Base-by-base conservation (phyloP, 1,140 invertebrate species). In the Drosophila funebris region DNA sequence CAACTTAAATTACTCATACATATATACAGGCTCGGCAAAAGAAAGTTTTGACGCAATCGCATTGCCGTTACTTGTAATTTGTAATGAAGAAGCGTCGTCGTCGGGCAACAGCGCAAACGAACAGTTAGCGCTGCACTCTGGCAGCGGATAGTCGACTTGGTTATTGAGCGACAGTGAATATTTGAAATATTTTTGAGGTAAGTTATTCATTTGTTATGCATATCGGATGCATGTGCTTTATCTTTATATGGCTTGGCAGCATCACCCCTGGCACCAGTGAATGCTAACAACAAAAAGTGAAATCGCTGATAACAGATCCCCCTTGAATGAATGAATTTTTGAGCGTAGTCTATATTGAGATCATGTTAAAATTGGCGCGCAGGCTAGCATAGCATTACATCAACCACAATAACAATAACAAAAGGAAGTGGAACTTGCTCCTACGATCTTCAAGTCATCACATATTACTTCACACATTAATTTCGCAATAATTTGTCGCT, bases 1-100 rank as follows among this genome's bases (percentile, higher is more conserved):
- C 27, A 54, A 16, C 37, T 63, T 33, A 61, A 58, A 52, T 72
- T 81, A 66, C 54, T 53, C 43, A 57, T 54, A 63, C 57, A 63
- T 11, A 36, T 14, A 63, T 18, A 41, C 64, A 29, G 37, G 31
- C 44, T 61, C 61, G 63, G 58, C 52, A 88, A 87, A 87, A 87
- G 82, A 87, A 87, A 87, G 82, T 87, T 87, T 87, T 87, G 83
- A 88, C 82, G 82, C 82, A 87, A 87, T 83, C 72, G 50, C 27
- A 66, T 52, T 56, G 78, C 75, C 78, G 52, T 62, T 76, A 68
- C 64, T 71, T 88, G 82, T 87, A 82, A 82, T 87, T 77, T 88
- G 82, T 87, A 87, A 87, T 87, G 82, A 87, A 78, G 81, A 78
- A 87, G 82, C 82, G 52, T 54, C 83, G 70, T 22, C 67, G 68